Conservation (phyloP, 2,888 invertebrate genomes). For the Drosophila atroscutellata region DNA sequence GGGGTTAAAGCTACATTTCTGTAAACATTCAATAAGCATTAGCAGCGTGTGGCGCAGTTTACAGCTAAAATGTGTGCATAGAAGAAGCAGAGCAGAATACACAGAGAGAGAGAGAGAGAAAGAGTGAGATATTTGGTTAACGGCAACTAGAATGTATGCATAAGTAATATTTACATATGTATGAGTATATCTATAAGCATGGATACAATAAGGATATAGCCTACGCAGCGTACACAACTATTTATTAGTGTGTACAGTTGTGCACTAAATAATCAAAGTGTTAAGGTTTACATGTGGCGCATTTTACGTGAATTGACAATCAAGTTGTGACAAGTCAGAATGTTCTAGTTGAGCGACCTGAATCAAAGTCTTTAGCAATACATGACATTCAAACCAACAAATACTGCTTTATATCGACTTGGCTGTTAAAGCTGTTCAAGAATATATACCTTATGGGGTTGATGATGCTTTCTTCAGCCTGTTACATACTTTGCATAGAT, state of each 20-base stretch:
- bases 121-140: slow-evolving; percentile 35
- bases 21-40: slow-evolving; percentile 30
- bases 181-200: background rate
- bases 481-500: background rate
- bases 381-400: background rate
- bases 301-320: slow-evolving; percentile 2
- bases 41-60: slow-evolving; percentile 63
- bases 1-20: background rate
- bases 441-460: background rate
- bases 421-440: background rate
- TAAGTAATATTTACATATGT: slow-evolving; percentile 13
- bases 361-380: background rate
- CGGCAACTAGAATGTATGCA: slow-evolving; percentile 41
- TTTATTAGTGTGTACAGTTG: background rate
- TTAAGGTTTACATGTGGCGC: slow-evolving; percentile 18
- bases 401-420: too few species aligned
- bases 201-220: background rate
- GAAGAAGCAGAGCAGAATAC: slow-evolving; percentile 46
- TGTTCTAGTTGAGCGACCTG: background rate
- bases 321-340: background rate
- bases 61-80: slow-evolving; percentile 74
- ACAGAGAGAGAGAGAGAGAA: slow-evolving; percentile 28
- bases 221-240: slow-evolving; percentile 7
- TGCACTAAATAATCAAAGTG: slow-evolving; percentile 1
- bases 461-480: background rate